These are phyloP conservation scores for Campylomormyrus tamandua DNA, from an alignment of 2,113 vertebrate genomes.

Conservation along the genomic window DNA sequence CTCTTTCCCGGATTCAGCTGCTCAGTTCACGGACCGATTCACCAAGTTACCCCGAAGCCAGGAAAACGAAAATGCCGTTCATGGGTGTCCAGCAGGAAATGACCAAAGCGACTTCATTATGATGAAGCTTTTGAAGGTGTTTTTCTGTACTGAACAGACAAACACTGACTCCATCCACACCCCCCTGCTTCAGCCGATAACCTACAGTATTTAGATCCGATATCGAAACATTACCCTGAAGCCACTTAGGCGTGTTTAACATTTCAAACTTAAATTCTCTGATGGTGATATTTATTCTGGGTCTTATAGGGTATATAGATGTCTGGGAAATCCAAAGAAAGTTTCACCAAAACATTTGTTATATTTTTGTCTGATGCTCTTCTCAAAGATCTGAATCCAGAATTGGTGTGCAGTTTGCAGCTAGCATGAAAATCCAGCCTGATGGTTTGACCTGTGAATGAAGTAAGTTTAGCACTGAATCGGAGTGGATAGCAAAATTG, in stretches of 20 bases:
- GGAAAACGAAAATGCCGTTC: background rate
- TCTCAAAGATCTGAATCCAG: background rate
- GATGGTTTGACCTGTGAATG: background rate
- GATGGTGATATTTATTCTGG: background rate
- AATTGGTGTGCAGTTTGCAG: background rate
- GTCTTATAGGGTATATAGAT: background rate
- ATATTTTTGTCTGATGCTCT: background rate
- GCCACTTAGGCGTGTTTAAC: background rate
- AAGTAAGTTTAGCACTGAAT: background rate
- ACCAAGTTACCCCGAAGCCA: constrained; percentile 10
- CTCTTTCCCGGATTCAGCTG: background rate
- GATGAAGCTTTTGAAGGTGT: background rate
- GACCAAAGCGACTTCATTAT: background rate
- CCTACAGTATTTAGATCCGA: background rate
- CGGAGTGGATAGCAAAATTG: background rate
- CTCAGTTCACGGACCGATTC: background rate
- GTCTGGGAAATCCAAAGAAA: background rate
- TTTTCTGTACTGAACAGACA: background rate
- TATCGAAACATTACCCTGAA: background rate
- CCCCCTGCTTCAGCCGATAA: background rate
- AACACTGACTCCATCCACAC: background rate
- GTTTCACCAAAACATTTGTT: background rate
- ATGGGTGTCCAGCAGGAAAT: constrained; percentile 11
- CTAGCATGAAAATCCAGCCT: background rate
- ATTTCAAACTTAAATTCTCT: background rate